These are phyloP conservation scores for Aplidium turbinatum DNA, from an alignment of 23 tunicate species.

Conservation along the genomic window DNA sequence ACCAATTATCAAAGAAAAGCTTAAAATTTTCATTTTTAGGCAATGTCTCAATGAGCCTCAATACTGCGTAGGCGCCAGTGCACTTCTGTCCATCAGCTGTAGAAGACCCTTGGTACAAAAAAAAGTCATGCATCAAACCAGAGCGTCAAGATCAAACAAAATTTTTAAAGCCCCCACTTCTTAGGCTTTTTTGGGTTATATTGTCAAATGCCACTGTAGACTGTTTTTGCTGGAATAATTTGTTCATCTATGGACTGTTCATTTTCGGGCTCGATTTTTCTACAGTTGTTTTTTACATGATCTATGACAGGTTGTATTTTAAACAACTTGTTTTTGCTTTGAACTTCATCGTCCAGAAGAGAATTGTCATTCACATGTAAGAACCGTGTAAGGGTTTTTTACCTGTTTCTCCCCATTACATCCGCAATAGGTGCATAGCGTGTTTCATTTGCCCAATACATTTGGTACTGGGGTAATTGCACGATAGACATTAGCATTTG, in stretches of 20 bases:
- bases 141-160: slow-evolving; percentile 7
- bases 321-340: neutral
- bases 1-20: slow-evolving; percentile 16
- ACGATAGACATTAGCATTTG: slow-evolving; percentile 12
- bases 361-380: slow-evolving; percentile 20
- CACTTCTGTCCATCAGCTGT: slow-evolving; percentile 1
- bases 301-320: slow-evolving; percentile 20
- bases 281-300: slow-evolving; percentile 3
- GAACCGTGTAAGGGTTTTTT: neutral
- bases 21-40: slow-evolving; percentile 16
- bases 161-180: slow-evolving; percentile 23
- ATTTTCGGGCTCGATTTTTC: slow-evolving; percentile 1
- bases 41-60: neutral
- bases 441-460: slow-evolving; percentile 8
- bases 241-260: slow-evolving; percentile 37
- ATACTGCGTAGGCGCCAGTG: neutral
- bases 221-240: slow-evolving; percentile 25
- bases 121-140: slow-evolving; percentile 20
- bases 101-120: neutral
- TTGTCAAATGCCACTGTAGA: slow-evolving; percentile 1
- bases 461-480: neutral
- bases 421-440: slow-evolving; percentile 10
- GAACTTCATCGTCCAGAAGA: neutral
- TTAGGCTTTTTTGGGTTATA: slow-evolving; percentile 17
- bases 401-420: slow-evolving; percentile 20